Conservation (phyloP, 1,140 invertebrate genomes). For the Monochamus saltuarius region DNA sequence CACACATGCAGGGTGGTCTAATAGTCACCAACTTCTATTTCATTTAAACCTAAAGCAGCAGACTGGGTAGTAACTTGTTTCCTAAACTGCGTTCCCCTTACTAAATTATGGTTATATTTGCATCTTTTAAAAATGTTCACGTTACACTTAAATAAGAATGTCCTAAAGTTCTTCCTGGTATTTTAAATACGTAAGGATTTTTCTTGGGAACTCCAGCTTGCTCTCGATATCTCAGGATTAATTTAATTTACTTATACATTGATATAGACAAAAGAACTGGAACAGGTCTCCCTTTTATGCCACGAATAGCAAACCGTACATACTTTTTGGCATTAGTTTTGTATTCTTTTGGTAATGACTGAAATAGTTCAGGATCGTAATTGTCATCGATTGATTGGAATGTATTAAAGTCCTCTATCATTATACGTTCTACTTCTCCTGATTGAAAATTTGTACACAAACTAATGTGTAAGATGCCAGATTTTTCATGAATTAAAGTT, state of each 20-base stretch:
- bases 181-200: conserved; percentile 15
- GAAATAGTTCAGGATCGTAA: neutral
- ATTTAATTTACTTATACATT: neutral
- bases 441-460: conserved; percentile 13
- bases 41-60: no score
- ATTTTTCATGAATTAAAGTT: neutral
- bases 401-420: conserved; percentile 3
- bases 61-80: no score
- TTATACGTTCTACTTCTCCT: conserved; percentile 13
- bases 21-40: no score
- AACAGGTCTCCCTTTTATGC: conserved; percentile 6
- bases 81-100: no score
- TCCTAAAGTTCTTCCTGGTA: neutral
- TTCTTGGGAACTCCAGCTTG: conserved; percentile 1
- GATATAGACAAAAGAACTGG: conserved; percentile 1
- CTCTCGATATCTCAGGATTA: conserved; percentile 10
- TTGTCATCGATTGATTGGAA: conserved; percentile 4
- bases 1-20: no score
- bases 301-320: conserved; percentile 10
- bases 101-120: no score
- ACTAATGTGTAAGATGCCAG: conserved; percentile 1
- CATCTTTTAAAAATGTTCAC: no score
- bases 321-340: conserved; percentile 2
- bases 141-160: neutral
- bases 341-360: neutral